phyloP scores from a whole-genome alignment of 2,888 invertebrate species.

The Nomada fabriciana region DNA sequence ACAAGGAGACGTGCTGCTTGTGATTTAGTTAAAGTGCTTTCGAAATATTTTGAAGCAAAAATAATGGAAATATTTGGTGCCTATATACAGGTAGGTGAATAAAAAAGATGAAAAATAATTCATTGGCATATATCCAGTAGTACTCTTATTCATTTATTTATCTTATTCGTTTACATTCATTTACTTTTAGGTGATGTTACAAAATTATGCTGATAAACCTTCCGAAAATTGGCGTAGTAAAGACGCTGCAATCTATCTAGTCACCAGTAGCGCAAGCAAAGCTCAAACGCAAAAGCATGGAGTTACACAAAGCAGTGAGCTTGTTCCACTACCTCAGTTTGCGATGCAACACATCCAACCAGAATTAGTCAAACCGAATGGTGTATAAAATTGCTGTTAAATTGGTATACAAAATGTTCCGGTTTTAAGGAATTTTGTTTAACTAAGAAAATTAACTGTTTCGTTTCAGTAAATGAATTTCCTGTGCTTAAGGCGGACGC shows the following conservation, averaged over 20 bases:
- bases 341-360: slow-evolving; percentile 94
- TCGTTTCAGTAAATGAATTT: slow-evolving; percentile 90
- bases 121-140: neutral
- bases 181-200: slow-evolving; percentile 88
- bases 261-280: slow-evolving; percentile 96
- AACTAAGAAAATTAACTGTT: too few relatives aligned
- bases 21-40: slow-evolving; percentile 97
- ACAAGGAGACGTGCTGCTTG: slow-evolving; percentile 98
- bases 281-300: slow-evolving; percentile 96
- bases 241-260: slow-evolving; percentile 98
- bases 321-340: slow-evolving; percentile 96
- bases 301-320: slow-evolving; percentile 94
- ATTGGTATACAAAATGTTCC: too few relatives aligned
- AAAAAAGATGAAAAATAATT: neutral
- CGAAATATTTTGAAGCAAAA: slow-evolving; percentile 93
- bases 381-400: slow-evolving; percentile 83
- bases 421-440: too few relatives aligned
- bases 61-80: slow-evolving; percentile 95
- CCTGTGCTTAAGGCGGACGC: slow-evolving; percentile 98
- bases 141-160: slow-evolving; percentile 31
- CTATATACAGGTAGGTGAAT: slow-evolving; percentile 90
- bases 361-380: slow-evolving; percentile 91
- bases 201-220: slow-evolving; percentile 91
- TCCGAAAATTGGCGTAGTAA: slow-evolving; percentile 95
- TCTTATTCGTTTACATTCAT: too few relatives aligned